Evolutionary conservation across 2,113 vertebrate genomes (phyloP).

Genomic region (Pituophis catenifer): DNA sequence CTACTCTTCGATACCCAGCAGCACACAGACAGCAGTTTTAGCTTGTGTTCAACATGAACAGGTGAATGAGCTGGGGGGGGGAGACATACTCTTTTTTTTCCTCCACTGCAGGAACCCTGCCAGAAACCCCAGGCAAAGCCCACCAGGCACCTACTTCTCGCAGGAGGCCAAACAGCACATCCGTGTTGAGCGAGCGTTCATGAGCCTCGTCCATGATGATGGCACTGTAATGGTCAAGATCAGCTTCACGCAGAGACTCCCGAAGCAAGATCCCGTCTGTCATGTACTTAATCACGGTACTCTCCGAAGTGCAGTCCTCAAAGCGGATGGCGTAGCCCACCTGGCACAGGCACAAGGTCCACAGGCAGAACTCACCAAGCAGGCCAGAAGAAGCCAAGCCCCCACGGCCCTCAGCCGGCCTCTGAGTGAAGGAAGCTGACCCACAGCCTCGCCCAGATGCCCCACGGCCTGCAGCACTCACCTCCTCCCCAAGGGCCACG

Average conservation of each 20-base stretch:
- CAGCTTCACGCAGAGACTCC: conserved; percentile 92
- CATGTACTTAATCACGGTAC: conserved; percentile 98
- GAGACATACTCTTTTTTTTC: not conserved
- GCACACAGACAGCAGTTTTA: not conserved
- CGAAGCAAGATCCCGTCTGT: conserved; percentile 96
- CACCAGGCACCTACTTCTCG: conserved; percentile 79
- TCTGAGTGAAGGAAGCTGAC: not conserved
- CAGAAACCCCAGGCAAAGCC: not conserved
- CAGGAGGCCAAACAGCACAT: conserved; percentile 95
- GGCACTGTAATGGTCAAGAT: conserved; percentile 96
- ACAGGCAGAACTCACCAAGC: not conserved
- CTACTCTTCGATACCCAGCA: not conserved
- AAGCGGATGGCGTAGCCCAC: conserved; percentile 98
- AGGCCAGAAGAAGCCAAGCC: not conserved
- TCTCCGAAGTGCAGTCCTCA: conserved; percentile 96
- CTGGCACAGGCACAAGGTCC: conserved; percentile 57
- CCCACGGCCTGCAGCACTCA: conserved; percentile 61
- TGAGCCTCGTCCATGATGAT: conserved; percentile 99
- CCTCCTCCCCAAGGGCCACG: conserved; percentile 91
- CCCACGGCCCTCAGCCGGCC: not conserved
- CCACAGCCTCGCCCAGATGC: not conserved
- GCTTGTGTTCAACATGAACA: not conserved
- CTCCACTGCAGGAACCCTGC: not conserved
- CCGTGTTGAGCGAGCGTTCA: conserved; percentile 93
- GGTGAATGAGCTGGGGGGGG: not conserved